Percentiles rank a stretch among this genome's conserved stretches.
Conservation (phyloP, 1,140 invertebrate genomes). For the Hylaeus volcanicus region DNA sequence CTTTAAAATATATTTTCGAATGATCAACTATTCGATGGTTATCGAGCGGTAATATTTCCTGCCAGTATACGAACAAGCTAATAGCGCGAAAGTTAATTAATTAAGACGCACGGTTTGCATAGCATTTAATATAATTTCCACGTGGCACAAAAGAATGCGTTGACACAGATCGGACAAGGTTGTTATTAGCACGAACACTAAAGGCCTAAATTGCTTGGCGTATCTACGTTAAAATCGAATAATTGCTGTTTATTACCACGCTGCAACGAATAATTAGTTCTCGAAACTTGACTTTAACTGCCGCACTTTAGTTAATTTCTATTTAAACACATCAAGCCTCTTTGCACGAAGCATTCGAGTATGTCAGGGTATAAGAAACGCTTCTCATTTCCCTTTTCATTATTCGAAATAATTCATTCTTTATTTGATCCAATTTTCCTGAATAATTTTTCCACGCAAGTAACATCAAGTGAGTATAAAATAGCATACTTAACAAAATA, state of each 20-base stretch:
- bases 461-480: too few relatives aligned
- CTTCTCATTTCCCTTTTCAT: background rate
- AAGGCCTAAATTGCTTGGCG: slow-evolving; percentile 17
- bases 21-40: background rate
- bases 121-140: slow-evolving; percentile 10
- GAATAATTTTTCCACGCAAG: background rate
- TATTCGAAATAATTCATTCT: background rate
- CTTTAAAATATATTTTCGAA: background rate
- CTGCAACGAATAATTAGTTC: background rate
- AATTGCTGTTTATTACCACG: slow-evolving; percentile 24
- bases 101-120: background rate
- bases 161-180: slow-evolving; percentile 29
- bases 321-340: background rate
- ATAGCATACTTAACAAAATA: background rate
- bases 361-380: background rate
- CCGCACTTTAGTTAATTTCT: slow-evolving; percentile 14
- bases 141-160: slow-evolving; percentile 4
- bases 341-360: background rate
- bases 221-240: slow-evolving; percentile 39
- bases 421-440: background rate
- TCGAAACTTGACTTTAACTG: background rate
- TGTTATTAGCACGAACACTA: slow-evolving; percentile 25
- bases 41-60: background rate
- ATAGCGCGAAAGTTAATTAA: background rate
- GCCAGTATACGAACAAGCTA: background rate